These are phyloP conservation scores for Catagonus wagneri DNA, from an alignment of 2,113 vertebrate species.

Conservation along the genomic window DNA sequence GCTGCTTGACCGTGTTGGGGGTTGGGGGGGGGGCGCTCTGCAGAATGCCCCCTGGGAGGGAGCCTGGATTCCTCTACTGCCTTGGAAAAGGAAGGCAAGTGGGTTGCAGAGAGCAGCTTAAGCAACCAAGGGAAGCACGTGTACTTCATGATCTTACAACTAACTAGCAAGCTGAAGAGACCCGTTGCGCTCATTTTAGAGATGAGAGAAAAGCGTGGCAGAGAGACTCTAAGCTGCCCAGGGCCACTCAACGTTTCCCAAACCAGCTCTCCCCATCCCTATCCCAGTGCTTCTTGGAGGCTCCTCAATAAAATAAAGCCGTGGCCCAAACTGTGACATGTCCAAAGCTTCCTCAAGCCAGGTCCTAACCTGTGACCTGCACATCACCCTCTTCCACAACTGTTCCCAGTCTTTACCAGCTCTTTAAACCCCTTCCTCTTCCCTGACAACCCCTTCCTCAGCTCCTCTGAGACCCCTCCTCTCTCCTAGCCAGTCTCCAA, in stretches of 20 bases:
- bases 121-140: rapidly evolving
- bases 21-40: too few species aligned
- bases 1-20: too few species aligned
- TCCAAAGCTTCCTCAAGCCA: background rate
- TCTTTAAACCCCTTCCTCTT: background rate
- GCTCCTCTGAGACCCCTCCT: background rate
- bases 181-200: background rate
- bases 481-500: background rate
- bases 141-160: background rate
- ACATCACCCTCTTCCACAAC: background rate
- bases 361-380: background rate
- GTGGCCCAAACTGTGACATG: background rate
- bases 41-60: background rate
- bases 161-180: background rate
- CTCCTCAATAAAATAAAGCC: background rate
- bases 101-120: background rate
- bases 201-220: background rate
- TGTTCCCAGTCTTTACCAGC: background rate
- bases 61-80: background rate
- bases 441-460: background rate
- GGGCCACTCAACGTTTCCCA: background rate
- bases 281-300: background rate
- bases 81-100: background rate
- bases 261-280: background rate
- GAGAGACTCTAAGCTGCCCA: background rate